Evolutionary conservation across 2,797 vertebrate genomes (phyloP), one percentile per base, ranked within the genome.

Genomic region (Artibeus jamaicensis): DNA sequence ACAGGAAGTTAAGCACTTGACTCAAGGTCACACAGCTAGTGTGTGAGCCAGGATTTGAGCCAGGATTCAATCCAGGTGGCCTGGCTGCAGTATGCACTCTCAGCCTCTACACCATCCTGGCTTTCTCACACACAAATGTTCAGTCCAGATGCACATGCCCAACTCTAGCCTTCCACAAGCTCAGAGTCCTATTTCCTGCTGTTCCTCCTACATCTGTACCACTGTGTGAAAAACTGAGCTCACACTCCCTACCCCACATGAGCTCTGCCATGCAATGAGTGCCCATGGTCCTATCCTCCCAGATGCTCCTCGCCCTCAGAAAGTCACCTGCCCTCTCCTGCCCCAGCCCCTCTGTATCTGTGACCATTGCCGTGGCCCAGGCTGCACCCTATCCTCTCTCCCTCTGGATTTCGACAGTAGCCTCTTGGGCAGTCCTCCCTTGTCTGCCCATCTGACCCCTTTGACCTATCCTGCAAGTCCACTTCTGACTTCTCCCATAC

Each of bases 1-100:
- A 19, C 26, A 57, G 76, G 96, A 94, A 65, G 68, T 90, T 85
- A 90, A 39, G 84, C 48, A 93, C 37, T 15, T 91, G 46, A 24
- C 46, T 83, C 26, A 4, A 84, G 39, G 11, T 42, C 0, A 22
- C 62, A 46, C 48, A 32, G 57, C 89, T 37, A 29, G 22, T 65
- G 55, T 78, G 81, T 1, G 44, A 32, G 53, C 57, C 19, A 50
- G 48, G 57, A 37, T 76, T 79, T 57, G 37, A 50, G 15, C 12
- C 32, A n/a, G 29, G 24, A 8, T 48, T 78, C 24, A 55, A 53
- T 50, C 39, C 37, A 19, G 10, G 57, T 11, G 16, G 50, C 14
- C 11, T 42, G 71, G 57, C 15, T 50, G 5, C 1, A 7, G 18
- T 14, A 37, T 78, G 11, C 24, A 4, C 37, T 12, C 73, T 6